Conservation (phyloP, 2,888 invertebrate genomes). For the Andrena minutula region DNA sequence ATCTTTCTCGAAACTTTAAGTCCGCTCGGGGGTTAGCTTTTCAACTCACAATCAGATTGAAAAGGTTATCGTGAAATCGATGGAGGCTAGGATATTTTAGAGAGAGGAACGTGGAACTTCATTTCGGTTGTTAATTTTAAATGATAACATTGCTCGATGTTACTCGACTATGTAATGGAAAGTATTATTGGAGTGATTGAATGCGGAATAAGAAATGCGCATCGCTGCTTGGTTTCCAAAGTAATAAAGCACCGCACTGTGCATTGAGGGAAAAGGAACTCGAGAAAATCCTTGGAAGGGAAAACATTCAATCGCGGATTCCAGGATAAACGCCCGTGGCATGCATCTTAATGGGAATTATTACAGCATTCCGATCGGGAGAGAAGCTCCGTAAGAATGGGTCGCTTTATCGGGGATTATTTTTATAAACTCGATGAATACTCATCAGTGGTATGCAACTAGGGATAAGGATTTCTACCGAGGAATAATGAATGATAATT, state of each 20-base stretch:
- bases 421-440: conserved; percentile 15
- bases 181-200: too few species aligned
- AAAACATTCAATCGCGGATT: conserved; percentile 35
- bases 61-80: too few species aligned
- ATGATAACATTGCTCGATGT: not conserved
- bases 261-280: conserved; percentile 8
- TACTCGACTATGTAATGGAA: too few species aligned
- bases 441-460: conserved; percentile 2
- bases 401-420: conserved; percentile 19
- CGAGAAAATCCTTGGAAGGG: conserved; percentile 5
- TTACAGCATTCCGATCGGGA: conserved; percentile 11
- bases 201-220: too few species aligned
- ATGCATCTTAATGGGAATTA: conserved; percentile 37
- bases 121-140: not conserved
- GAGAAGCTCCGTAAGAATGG: conserved; percentile 3
- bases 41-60: too few species aligned
- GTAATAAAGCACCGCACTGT: not conserved
- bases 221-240: not conserved
- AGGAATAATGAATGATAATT: not conserved
- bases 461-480: conserved; percentile 1
- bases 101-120: not conserved
- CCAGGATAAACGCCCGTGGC: conserved; percentile 9
- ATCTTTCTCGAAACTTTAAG: conserved; percentile 28
- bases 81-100: not conserved
- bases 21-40: too few species aligned